Base-by-base conservation (phyloP, 92 coral and sea anemone genomes). In the Chrysogorgia sp. region DNA sequence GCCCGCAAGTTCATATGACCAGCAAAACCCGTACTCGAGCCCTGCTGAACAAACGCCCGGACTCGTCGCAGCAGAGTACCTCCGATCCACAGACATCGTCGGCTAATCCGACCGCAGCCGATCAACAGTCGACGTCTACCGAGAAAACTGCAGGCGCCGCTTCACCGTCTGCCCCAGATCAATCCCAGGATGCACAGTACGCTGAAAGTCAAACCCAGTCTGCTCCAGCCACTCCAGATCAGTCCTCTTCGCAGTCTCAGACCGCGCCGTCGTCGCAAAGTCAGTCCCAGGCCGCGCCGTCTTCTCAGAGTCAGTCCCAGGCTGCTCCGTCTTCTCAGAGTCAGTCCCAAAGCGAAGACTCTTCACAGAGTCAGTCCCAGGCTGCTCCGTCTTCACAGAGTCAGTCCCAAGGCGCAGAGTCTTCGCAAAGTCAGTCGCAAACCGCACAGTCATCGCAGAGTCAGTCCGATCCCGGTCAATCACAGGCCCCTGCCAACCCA, bases 401-500 rank as follows among this genome's bases (percentile, higher is more conserved):
- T 52, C 56, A 70, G 19, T 34, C 45, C 23, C 82, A 52, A 28
- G 43, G 58, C 12, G 34, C 31, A 0, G 70, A 47, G 33, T 60
- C 77, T 7, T 61, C 81, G 4, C 32, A 62, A 69, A 15, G 40
- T 43, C 12, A 69, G 64, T 35, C 71, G 24, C 29, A 58, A 57
- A 21, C 43, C 10, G 10, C 43, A 10, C 43, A 37, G 10, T 37
- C 4, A 4, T 4, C 43, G 43, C 43, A n/a, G n/a, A n/a, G n/a
- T n/a, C n/a, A n/a, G n/a, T n/a, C 43, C 4, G 43, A 37, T 37
- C 6, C 4, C 4, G 43, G 6, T 10, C 43, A 37, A 37, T 4
- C 43, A 4, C 10, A 63, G 34, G 59, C 43, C 67, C 34, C 79
- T 67, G 79, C 40, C 58, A 43, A 56, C 81, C 37, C 81, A 82